Conservation (phyloP, 2,113 vertebrate species). For the Anseranas semipalmata region DNA sequence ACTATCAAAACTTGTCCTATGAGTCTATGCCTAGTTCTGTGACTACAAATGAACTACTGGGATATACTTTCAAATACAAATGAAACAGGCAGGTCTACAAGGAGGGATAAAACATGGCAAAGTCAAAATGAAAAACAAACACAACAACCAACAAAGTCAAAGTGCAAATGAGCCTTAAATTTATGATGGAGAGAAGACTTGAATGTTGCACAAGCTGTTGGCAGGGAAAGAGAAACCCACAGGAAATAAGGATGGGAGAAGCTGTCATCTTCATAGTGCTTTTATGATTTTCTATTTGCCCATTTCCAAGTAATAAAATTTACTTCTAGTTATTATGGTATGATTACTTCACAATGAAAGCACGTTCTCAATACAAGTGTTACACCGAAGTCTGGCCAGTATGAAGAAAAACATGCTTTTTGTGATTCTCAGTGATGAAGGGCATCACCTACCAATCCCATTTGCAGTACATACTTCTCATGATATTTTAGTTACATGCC, state of each 20-base stretch:
- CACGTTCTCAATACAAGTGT: constrained; percentile 68
- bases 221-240: constrained; percentile 23
- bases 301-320: constrained; percentile 71
- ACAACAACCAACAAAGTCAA: constrained; percentile 42
- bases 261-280: constrained; percentile 68
- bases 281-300: constrained; percentile 69
- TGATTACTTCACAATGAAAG: constrained; percentile 74
- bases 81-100: background rate
- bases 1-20: constrained; percentile 20
- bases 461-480: constrained; percentile 73
- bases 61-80: background rate
- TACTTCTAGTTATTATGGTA: constrained; percentile 69
- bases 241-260: constrained; percentile 18
- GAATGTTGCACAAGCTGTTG: constrained; percentile 50
- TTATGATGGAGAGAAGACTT: constrained; percentile 49
- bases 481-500: constrained; percentile 67
- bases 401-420: constrained; percentile 61
- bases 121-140: constrained; percentile 26
- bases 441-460: constrained; percentile 66
- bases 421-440: constrained; percentile 64
- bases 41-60: constrained; percentile 21
- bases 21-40: constrained; percentile 19
- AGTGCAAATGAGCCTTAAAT: constrained; percentile 59
- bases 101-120: background rate
- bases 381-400: constrained; percentile 64